phyloP scores from a whole-genome alignment of 2,113 vertebrate genomes.

The Nymphicus hollandicus region DNA sequence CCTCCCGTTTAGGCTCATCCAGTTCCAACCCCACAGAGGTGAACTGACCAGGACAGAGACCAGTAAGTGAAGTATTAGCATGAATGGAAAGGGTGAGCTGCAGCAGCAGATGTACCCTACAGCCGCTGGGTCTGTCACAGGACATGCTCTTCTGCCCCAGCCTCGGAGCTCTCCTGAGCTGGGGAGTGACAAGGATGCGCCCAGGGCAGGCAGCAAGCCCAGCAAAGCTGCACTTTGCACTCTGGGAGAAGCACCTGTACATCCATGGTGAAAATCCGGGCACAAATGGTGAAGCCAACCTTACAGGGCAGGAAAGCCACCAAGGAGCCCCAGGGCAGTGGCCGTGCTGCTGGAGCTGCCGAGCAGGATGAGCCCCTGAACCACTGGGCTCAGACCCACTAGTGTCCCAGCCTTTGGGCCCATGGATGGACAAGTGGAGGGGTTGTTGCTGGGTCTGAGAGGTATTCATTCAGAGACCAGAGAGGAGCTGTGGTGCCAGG shows the following conservation, averaged over 20 bases:
- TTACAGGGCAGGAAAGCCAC: rapidly evolving
- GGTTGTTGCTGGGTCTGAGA: neutral
- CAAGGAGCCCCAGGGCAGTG: rapidly evolving
- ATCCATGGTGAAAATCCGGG: neutral
- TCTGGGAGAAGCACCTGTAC: neutral
- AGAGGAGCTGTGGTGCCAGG: neutral
- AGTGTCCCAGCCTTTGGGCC: rapidly evolving
- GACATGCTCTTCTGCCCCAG: neutral
- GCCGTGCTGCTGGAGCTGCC: rapidly evolving
- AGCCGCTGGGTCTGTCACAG: neutral
- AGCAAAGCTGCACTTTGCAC: neutral
- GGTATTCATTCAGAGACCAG: neutral
- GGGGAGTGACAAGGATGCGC: rapidly evolving
- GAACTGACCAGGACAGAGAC: neutral
- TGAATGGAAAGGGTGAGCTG: neutral
- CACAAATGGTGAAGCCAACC: rapidly evolving
- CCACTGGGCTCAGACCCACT: rapidly evolving
- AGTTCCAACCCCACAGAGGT: no score
- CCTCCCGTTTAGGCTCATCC: neutral
- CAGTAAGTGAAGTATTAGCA: rapidly evolving
- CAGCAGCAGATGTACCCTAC: neutral
- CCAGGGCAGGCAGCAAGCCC: neutral
- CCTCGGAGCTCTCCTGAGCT: neutral
- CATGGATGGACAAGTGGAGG: rapidly evolving
- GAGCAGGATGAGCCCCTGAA: rapidly evolving